A percentile compares a stretch with the other conserved stretches of the same genome.
Evolutionary conservation across 2,113 vertebrate genomes (phyloP).

Genomic region (Picathartes gymnocephalus): DNA sequence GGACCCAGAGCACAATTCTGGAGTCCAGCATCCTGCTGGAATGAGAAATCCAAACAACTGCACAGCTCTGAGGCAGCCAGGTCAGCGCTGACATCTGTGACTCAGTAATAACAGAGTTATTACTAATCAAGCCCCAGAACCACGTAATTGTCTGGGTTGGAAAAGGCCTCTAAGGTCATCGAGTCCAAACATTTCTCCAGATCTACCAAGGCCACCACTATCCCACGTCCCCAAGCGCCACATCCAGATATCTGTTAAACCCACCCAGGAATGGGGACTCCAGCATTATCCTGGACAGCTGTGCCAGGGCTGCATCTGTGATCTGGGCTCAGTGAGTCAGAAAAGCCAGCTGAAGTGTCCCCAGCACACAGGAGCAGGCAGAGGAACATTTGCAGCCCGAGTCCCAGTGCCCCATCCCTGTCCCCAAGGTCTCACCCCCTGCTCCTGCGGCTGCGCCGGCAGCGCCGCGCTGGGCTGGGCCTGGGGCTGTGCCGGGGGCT

Average conservation of each 20-base stretch:
- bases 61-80: neutral
- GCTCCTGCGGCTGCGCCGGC: constrained; percentile 41
- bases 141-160: neutral
- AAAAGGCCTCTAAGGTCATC: neutral
- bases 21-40: neutral
- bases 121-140: neutral
- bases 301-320: neutral
- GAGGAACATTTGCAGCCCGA: neutral
- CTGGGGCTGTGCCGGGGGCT: constrained; percentile 2
- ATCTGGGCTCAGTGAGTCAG: neutral
- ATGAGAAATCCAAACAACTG: neutral
- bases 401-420: neutral
- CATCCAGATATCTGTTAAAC: neutral
- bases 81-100: neutral
- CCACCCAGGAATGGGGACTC: neutral
- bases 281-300: neutral
- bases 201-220: neutral
- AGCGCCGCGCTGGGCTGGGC: neutral
- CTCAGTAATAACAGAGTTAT: neutral
- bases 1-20: neutral
- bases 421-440: constrained; percentile 39
- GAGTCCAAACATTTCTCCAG: neutral
- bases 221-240: neutral
- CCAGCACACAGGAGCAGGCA: neutral
- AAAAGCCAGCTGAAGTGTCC: neutral